Evolutionary conservation across 2,888 invertebrate species (phyloP).

Genomic region (Allacma fusca): DNA sequence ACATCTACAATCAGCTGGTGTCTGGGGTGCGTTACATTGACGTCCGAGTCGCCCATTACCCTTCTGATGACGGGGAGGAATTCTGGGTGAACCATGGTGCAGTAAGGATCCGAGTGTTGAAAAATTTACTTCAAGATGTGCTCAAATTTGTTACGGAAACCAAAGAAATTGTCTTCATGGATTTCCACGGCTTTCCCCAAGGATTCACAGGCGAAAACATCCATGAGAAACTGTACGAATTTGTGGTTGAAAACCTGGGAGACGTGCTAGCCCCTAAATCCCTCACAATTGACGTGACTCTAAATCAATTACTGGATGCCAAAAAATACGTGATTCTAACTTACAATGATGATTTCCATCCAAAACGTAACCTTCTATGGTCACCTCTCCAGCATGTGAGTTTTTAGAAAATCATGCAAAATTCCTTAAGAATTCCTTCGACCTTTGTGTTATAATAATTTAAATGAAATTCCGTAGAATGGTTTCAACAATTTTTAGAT

Average conservation of each 20-base stretch:
- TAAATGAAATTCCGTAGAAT: too few species aligned
- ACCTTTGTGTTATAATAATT: too few species aligned
- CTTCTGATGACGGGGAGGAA: conserved; percentile 61
- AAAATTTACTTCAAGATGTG: conserved; percentile 67
- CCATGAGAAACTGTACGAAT: conserved; percentile 65
- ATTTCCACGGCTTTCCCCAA: conserved; percentile 82
- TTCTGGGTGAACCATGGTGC: conserved; percentile 80
- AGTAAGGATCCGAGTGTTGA: conserved; percentile 73
- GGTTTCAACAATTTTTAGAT: too few species aligned
- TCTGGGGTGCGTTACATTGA: conserved; percentile 85
- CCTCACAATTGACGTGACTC: conserved; percentile 31
- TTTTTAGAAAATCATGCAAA: not conserved
- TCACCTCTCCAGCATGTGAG: conserved; percentile 48
- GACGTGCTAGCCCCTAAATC: conserved; percentile 39
- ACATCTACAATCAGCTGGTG: conserved; percentile 82
- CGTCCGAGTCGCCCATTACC: conserved; percentile 77
- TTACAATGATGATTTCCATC: conserved; percentile 40
- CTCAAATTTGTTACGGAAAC: conserved; percentile 69
- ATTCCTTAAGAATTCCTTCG: too few species aligned
- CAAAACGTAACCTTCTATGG: conserved; percentile 41
- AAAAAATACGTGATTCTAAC: conserved; percentile 41
- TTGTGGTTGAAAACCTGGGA: conserved; percentile 62
- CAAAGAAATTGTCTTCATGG: conserved; percentile 78
- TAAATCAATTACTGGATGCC: conserved; percentile 45
- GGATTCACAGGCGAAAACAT: conserved; percentile 67